Evolutionary conservation across 2,113 vertebrate species (phyloP), one percentile per base, ranked within the genome.

Genomic region (Cyrtonyx montezumae): DNA sequence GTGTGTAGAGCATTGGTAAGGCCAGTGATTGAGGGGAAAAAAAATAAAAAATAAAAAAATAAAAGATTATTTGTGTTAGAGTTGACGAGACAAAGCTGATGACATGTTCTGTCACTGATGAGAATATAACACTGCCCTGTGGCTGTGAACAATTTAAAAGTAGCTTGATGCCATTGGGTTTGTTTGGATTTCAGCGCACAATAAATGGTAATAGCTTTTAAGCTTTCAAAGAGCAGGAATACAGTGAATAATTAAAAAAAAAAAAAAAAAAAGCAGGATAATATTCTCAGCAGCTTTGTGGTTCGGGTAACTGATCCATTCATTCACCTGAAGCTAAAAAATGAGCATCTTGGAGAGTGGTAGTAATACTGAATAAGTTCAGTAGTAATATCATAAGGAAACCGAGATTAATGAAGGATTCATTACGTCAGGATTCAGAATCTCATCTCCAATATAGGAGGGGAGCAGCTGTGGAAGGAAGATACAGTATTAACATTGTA

Each of bases 301-400:
- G 36, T 77, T 87, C 67, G 23, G 49, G 32, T 49, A 74, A 67
- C 30, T 30, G 9, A 81, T 17, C n/a, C 4, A 1, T 79, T 88
- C 13, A 65, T 74, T 74, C 59, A 40, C 58, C 17, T 59, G 21
- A 70, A 26, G 23, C 26, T 88, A 34, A 81, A 76, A 71, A 18
- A 28, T 48, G 78, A 14, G 32, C 75, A 40, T 85, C 58, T 45
- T 68, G 55, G 62, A 42, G 5, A 80, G 28, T 46, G 34, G 28
- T 46, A 70, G 71, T 67, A 87, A 73, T 49, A 79, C 58, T 92
- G 58, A 87, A 91, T 91, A 28, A 77, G 76, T 66, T 73, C 23
- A 21, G 16, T 23, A n/a, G 49, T 49, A 37, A 19, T 69, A 80
- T 58, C 49, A 69, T 71, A 79, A 79, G 26, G 15, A 76, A 67